Percentiles rank a stretch among this genome's conserved stretches.
These are phyloP conservation scores for Muntiacus muntjak DNA, from an alignment of 2,113 vertebrate species.

Conservation along the genomic window DNA sequence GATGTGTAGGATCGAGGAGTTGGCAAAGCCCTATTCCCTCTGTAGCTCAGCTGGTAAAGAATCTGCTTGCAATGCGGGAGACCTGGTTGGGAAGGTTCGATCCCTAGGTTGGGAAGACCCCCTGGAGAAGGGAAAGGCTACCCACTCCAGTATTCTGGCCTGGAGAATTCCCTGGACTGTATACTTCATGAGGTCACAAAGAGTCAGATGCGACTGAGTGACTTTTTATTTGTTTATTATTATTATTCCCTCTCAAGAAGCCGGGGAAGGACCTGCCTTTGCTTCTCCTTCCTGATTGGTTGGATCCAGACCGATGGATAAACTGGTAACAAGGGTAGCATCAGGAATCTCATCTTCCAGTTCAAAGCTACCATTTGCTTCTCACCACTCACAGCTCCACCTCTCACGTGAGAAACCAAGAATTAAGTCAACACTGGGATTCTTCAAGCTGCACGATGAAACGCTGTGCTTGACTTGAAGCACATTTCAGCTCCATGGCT, in stretches of 20 bases:
- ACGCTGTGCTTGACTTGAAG: background rate
- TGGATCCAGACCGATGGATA: background rate
- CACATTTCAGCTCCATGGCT: background rate
- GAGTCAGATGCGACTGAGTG: rapidly evolving
- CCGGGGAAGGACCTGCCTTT: background rate
- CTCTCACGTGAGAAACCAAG: background rate
- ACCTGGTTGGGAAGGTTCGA: background rate
- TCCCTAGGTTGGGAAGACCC: background rate
- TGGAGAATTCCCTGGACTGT: background rate
- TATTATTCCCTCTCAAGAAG: background rate
- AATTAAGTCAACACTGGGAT: background rate
- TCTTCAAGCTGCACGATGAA: background rate
- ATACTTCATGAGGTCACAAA: background rate
- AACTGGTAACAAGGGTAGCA: background rate
- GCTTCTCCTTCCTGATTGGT: background rate
- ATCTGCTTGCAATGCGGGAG: background rate
- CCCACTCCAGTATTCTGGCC: background rate
- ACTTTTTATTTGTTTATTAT: background rate
- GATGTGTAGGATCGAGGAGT: background rate
- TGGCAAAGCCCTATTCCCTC: background rate
- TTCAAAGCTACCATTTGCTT: background rate
- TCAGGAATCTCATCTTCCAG: background rate
- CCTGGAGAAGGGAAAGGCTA: background rate
- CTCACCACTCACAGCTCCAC: background rate
- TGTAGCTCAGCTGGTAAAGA: background rate